Percentiles rank a stretch among this genome's conserved stretches.
These are phyloP conservation scores for Craseonycteris thonglongyai DNA, from an alignment of 2,113 vertebrate species.

Conservation along the genomic window DNA sequence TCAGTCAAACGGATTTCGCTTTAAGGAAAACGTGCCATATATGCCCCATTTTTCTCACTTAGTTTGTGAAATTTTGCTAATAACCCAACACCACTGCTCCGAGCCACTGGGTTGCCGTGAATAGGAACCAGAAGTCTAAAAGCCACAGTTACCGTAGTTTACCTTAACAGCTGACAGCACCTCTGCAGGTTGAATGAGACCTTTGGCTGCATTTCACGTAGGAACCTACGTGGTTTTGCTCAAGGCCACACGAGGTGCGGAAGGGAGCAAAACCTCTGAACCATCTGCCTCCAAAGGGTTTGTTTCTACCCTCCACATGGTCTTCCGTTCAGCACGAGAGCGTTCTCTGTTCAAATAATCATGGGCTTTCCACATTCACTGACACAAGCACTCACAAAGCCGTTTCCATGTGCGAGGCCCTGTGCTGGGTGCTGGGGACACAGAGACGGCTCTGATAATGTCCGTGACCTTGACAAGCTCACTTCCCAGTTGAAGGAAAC, in stretches of 20 bases:
- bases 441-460: accelerated
- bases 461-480: accelerated
- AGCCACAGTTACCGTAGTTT: background rate
- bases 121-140: background rate
- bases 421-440: background rate
- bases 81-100: accelerated
- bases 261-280: accelerated
- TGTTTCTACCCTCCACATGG: accelerated
- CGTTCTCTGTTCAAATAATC: accelerated
- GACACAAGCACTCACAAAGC: background rate
- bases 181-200: accelerated
- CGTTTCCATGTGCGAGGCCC: accelerated
- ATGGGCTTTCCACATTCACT: background rate
- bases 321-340: accelerated
- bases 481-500: no score
- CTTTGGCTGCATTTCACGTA: accelerated
- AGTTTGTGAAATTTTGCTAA: background rate
- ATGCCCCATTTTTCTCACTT: background rate
- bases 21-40: accelerated
- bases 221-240: background rate
- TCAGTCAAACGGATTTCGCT: background rate
- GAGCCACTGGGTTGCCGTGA: accelerated
- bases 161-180: background rate
- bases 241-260: accelerated
- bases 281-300: background rate